Conservation (phyloP, 2,797 vertebrate species). For the Pyrocephalus nanus region DNA sequence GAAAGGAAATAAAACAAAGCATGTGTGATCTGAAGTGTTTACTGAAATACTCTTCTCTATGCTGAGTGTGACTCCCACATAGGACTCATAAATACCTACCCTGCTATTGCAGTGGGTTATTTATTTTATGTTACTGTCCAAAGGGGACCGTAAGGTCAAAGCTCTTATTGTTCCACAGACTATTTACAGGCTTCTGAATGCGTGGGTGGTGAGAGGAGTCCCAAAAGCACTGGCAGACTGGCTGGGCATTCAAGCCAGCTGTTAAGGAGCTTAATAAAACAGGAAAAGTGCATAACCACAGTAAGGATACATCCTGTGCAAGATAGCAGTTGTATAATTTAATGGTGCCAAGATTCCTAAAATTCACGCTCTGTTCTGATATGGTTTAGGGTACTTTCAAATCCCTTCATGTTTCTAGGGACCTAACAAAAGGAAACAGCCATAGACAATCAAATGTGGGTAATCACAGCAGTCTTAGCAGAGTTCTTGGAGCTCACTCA, state of each 20-base stretch:
- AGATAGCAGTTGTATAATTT: background rate
- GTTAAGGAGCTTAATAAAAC: slow-evolving; percentile 16
- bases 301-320: background rate
- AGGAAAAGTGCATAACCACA: background rate
- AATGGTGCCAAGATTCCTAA: slow-evolving; percentile 1
- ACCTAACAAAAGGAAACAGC: background rate
- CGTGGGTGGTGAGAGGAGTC: slow-evolving; percentile 2
- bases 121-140: background rate
- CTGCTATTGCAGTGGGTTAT: background rate
- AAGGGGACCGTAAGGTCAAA: slow-evolving; percentile 11
- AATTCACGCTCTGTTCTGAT: background rate
- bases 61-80: background rate
- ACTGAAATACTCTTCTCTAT: slow-evolving; percentile 9
- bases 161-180: background rate
- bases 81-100: slow-evolving; percentile 26
- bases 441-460: background rate
- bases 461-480: background rate
- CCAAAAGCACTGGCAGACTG: background rate
- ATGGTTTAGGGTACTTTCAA: background rate
- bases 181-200: slow-evolving; percentile 29
- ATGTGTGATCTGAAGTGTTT: slow-evolving; percentile 8
- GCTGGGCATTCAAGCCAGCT: background rate
- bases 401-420: background rate
- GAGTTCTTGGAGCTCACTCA: background rate
- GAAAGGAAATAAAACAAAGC: slow-evolving; percentile 23